phyloP scores from a whole-genome alignment of 2,797 vertebrate species.

The Cephalopachus bancanus region DNA sequence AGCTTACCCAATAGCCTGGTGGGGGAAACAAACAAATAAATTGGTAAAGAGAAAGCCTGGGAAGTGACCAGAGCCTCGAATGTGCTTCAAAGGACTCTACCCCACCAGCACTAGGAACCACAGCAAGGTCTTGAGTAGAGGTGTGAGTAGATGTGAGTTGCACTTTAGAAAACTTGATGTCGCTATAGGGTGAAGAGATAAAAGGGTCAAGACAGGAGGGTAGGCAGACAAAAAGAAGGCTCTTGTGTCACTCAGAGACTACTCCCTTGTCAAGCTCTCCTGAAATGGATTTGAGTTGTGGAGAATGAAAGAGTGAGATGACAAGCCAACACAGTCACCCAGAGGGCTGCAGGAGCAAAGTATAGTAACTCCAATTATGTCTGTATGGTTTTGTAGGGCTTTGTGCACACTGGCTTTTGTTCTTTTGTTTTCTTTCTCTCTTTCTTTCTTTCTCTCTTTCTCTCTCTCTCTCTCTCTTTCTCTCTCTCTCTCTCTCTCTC shows the following conservation, averaged over 20 bases:
- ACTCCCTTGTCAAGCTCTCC: background rate
- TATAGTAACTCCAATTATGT: background rate
- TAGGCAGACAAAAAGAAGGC: background rate
- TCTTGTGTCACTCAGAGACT: background rate
- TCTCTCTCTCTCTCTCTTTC: too few relatives aligned
- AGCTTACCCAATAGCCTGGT: background rate
- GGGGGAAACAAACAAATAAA: background rate
- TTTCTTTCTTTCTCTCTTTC: too few relatives aligned
- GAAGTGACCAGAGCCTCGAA: background rate
- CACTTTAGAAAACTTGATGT: background rate
- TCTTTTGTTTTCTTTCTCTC: too few relatives aligned
- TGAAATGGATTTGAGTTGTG: background rate
- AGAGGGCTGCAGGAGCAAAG: too few relatives aligned
- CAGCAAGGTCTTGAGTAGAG: background rate
- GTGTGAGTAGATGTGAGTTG: background rate
- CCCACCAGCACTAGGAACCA: background rate
- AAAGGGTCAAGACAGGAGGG: background rate
- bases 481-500: too few relatives aligned
- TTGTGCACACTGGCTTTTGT: too few relatives aligned
- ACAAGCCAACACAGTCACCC: background rate
- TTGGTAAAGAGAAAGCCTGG: background rate
- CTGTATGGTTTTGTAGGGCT: background rate
- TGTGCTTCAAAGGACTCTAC: background rate
- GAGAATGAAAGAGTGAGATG: background rate
- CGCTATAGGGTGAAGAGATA: background rate